A percentile compares a stretch with the other conserved stretches of the same genome.
Conservation (phyloP, 1,140 invertebrate genomes). For the Heliconius himera region DNA sequence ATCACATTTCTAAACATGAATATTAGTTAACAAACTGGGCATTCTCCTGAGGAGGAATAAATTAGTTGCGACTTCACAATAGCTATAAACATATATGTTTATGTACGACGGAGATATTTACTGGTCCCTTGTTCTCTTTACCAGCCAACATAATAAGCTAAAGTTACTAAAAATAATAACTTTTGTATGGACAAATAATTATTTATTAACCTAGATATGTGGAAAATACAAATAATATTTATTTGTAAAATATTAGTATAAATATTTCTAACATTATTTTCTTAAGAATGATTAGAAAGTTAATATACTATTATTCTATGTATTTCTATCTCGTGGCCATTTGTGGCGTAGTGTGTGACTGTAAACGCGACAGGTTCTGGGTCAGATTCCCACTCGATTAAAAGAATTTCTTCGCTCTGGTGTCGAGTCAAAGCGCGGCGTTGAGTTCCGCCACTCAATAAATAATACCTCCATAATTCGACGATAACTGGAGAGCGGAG, state of each 20-base stretch:
- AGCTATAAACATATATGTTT: conserved; percentile 62
- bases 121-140: conserved; percentile 38
- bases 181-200: background rate
- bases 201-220: background rate
- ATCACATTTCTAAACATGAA: conserved; percentile 20
- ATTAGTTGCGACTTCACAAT: conserved; percentile 63
- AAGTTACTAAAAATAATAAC: background rate
- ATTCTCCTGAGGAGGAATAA: conserved; percentile 53
- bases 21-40: conserved; percentile 40
- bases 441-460: too few species aligned
- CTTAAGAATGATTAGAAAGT: too few species aligned
- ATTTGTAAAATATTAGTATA: background rate
- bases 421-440: too few species aligned
- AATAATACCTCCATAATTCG: too few species aligned
- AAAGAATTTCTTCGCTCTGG: too few species aligned
- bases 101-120: conserved; percentile 63
- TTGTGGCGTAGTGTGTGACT: too few species aligned
- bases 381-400: too few species aligned
- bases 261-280: too few species aligned
- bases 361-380: too few species aligned
- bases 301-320: too few species aligned
- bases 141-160: conserved; percentile 28
- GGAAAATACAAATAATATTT: background rate
- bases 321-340: too few species aligned
- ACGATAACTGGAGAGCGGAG: too few species aligned